These are phyloP conservation scores for Altica lythri DNA, from an alignment of 2,888 invertebrate species.

Conservation along the genomic window DNA sequence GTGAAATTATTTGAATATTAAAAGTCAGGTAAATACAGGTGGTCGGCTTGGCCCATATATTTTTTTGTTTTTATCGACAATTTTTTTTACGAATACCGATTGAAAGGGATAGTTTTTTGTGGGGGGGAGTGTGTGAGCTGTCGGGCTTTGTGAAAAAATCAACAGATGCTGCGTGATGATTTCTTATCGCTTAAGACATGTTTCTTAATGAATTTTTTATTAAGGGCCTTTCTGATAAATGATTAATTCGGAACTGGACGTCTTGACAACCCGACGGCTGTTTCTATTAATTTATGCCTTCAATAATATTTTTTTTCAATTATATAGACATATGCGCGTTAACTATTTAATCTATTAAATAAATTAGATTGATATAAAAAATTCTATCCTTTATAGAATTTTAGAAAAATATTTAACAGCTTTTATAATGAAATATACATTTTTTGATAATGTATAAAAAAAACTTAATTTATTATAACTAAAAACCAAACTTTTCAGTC, in stretches of 20 bases:
- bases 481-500: no score
- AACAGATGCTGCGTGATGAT: slow-evolving; percentile 35
- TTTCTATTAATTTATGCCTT: slow-evolving; percentile 23
- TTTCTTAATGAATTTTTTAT: slow-evolving; percentile 34
- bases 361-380: no score
- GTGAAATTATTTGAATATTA: slow-evolving; percentile 51
- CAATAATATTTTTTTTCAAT: slow-evolving; percentile 4
- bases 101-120: slow-evolving; percentile 38
- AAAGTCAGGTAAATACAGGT: slow-evolving; percentile 51
- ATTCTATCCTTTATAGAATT: no score
- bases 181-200: slow-evolving; percentile 26
- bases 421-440: no score
- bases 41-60: slow-evolving; percentile 42
- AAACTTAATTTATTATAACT: no score
- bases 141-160: slow-evolving; percentile 32
- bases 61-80: slow-evolving; percentile 31
- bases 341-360: background rate
- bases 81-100: slow-evolving; percentile 1
- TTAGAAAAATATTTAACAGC: no score
- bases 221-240: slow-evolving; percentile 20
- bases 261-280: slow-evolving; percentile 15
- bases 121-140: slow-evolving; percentile 22
- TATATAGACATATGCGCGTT: background rate
- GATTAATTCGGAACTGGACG: slow-evolving; percentile 26
- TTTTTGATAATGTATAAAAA: no score